Conservation (phyloP, 37 sponge, comb jelly and placozoan genomes). For the Chondrilla cf. caribensis region DNA sequence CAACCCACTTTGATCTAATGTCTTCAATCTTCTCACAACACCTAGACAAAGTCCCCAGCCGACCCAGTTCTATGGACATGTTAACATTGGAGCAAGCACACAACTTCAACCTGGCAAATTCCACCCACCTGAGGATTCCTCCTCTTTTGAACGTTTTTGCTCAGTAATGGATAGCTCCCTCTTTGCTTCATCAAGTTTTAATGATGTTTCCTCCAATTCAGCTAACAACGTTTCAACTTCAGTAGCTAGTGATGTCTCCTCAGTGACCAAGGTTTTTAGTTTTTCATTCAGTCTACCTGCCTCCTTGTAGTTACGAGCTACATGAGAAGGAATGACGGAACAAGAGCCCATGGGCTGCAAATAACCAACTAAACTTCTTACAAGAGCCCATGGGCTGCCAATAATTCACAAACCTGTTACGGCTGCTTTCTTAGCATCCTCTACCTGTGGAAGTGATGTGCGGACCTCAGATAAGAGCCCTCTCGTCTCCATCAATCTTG, state of each 20-base stretch:
- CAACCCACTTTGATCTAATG: too few relatives aligned
- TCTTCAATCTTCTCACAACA: too few relatives aligned
- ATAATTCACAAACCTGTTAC: not conserved
- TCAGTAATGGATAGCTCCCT: not conserved
- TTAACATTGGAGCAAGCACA: too few relatives aligned
- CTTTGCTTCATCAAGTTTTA: not conserved
- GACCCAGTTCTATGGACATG: not conserved
- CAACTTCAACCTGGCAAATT: too few relatives aligned
- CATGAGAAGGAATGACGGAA: too few relatives aligned
- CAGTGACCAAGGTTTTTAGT: not conserved
- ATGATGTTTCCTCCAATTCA: not conserved
- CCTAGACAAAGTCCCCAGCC: too few relatives aligned
- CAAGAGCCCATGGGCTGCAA: too few relatives aligned
- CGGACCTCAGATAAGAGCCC: not conserved
- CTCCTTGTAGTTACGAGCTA: conserved; percentile 25
- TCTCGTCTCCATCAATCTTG: not conserved
- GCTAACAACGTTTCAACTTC: not conserved
- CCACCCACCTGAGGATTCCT: not conserved
- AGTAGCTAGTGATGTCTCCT: not conserved
- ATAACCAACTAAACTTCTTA: too few relatives aligned
- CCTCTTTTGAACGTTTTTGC: not conserved
- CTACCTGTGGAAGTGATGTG: not conserved
- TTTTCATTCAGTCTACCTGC: conserved; percentile 16
- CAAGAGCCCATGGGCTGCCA: not conserved
- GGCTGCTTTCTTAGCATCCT: conserved; percentile 23